Conservation (phyloP, 2,113 vertebrate species). For the Gymnocephalus cernua region DNA sequence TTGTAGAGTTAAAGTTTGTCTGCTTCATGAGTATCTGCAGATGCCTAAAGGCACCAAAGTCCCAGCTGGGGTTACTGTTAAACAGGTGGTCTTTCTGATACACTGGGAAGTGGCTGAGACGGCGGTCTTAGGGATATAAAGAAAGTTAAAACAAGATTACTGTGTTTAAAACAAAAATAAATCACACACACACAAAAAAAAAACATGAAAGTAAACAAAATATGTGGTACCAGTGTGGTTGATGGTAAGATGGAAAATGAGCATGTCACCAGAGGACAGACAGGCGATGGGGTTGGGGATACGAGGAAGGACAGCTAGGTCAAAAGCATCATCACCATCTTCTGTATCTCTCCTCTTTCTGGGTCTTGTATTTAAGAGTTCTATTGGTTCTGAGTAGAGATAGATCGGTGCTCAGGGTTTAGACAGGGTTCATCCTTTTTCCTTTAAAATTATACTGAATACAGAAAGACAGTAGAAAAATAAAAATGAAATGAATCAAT, state of each 20-base stretch:
- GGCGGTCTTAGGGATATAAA: conserved; percentile 81
- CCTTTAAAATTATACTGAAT: background rate
- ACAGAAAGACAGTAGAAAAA: background rate
- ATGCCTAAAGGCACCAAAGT: conserved; percentile 91
- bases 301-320: conserved; percentile 64
- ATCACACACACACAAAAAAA: background rate
- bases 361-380: conserved; percentile 44
- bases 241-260: conserved; percentile 91
- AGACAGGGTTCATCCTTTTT: background rate
- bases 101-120: conserved; percentile 90
- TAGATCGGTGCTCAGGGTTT: background rate
- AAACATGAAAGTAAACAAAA: background rate
- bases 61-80: conserved; percentile 92
- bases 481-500: background rate
- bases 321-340: background rate
- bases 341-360: conserved; percentile 63
- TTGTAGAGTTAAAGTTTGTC: conserved; percentile 88
- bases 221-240: conserved; percentile 81
- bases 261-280: conserved; percentile 85
- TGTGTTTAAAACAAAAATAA: conserved; percentile 1
- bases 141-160: background rate
- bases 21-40: conserved; percentile 89
- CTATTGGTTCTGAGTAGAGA: conserved; percentile 60
- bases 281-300: conserved; percentile 92
- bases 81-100: conserved; percentile 95